These are phyloP conservation scores for Corythucha ciliata DNA, from an alignment of 2,888 invertebrate genomes.

Conservation along the genomic window DNA sequence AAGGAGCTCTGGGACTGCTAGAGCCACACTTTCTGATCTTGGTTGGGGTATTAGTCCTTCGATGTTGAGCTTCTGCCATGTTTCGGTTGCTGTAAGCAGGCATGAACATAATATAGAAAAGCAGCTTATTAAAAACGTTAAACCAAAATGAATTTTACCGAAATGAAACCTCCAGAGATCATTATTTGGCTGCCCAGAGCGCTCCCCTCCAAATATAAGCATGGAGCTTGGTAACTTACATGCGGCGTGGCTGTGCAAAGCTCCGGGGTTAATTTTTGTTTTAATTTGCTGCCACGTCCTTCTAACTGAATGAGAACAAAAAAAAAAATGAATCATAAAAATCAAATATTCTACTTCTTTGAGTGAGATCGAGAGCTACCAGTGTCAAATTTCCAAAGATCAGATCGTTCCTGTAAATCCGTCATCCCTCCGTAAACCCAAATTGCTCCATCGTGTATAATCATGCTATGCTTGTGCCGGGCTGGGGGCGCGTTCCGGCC, in stretches of 20 bases:
- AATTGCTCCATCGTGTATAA: slow-evolving; percentile 65
- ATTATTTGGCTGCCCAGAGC: slow-evolving; percentile 58
- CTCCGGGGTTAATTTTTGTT: slow-evolving; percentile 55
- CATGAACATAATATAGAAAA: slow-evolving; percentile 3
- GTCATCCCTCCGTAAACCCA: slow-evolving; percentile 86
- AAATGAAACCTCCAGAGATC: slow-evolving; percentile 79
- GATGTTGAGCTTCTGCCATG: slow-evolving; percentile 62
- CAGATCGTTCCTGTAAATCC: slow-evolving; percentile 64
- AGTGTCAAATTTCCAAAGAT: slow-evolving; percentile 73
- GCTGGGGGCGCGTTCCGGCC: slow-evolving; percentile 42
- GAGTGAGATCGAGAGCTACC: slow-evolving; percentile 46
- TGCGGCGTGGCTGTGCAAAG: slow-evolving; percentile 69
- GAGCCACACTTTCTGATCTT: slow-evolving; percentile 57
- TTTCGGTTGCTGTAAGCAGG: slow-evolving; percentile 52
- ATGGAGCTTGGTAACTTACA: slow-evolving; percentile 65
- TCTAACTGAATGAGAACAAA: slow-evolving; percentile 43
- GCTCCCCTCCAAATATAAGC: slow-evolving; percentile 72
- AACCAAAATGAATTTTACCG: slow-evolving; percentile 45
- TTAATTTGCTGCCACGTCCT: slow-evolving; percentile 58
- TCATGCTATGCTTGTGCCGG: slow-evolving; percentile 76
- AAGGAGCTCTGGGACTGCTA: slow-evolving; percentile 52
- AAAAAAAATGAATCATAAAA: slow-evolving; percentile 1
- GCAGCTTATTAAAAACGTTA: not conserved
- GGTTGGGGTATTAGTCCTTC: slow-evolving; percentile 55
- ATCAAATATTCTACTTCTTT: not conserved